Base-by-base conservation (phyloP, 2,888 invertebrate genomes). In the Callyntrura guangdongensis region DNA sequence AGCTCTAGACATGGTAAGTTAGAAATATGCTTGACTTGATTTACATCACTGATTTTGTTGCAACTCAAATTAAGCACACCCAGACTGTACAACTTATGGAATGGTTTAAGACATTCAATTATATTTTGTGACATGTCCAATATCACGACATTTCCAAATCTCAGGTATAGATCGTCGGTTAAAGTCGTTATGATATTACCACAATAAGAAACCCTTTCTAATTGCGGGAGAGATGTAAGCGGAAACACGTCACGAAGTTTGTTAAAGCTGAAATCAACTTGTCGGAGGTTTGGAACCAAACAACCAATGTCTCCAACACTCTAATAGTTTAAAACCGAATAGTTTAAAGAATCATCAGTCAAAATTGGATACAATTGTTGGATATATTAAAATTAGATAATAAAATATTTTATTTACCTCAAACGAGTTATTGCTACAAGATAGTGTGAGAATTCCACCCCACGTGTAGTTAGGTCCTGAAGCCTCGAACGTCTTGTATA, bases 81-180 rank as follows among this genome's bases (percentile, higher is more conserved):
- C 91, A 99, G 95, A 0, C 98, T 98, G 95, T 98, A 98, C 45
- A 99, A 95, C 94, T 98, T 97, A 0, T 97, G 96, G 94, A 98
- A 97, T 0, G 97, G 97, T 91, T 96, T 95, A 0, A 98, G 95
- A 0, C 96, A 96, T 22, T 96, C 96, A 3, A 99, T 96, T 94
- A 96, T 96, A 95, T 99, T 99, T 94, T 98, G 97, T 0, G 98
- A 97, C 79, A 99, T 95, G 94, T 98, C 97, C 81, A 99, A 96
- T 89, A 96, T 96, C n/a, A 97, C 96, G 72, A 99, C 96, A 95
- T 99, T 98, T 6, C 98, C 98, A 90, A 99, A 96, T 95, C 97
- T 97, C 5, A 97, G 96, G 95, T 98, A 97, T 95, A 99, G 96
- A 94, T 97, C 96, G 47, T n/a, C n/a, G n/a, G 97, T 96, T 93